Base-by-base conservation (phyloP, 2,113 vertebrate genomes). In the Entelurus aequoreus region DNA sequence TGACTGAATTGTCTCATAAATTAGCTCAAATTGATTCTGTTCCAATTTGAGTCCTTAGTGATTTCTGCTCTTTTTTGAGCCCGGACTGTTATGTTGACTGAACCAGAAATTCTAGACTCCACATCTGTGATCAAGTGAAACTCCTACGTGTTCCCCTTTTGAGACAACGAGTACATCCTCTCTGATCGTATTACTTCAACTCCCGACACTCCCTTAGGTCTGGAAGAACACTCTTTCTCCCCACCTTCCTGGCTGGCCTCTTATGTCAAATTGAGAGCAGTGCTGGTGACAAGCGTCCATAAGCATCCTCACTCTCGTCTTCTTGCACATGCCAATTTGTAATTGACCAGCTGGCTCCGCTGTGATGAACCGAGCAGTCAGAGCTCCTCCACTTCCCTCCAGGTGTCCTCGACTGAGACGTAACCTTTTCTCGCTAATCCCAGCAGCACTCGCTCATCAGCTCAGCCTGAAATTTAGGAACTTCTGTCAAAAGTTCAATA, bases 371-470 rank as follows among this genome's bases (percentile, higher is more conserved):
- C 62, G 58, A 79, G 70, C 61, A 50, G 12, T 60, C 38, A 6
- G 62, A 42, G 8, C 40, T 8, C 40, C 40, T 8, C 40, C 28
- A 28, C 49, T 36, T 47, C 12, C 38, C 21, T 56, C 58, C 40
- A 49, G 72, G 49, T 44, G 35, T 70, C 35, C 47, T 16, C 46
- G 53, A 7, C 15, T 10, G 48, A 69, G 19, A 44, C 46, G 6
- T 68, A 64, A 78, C 73, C 63, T 77, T 69, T 73, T 62, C 49
- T 42, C 38, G 72, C 10, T 19, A 36, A 46, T 62, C 55, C 63
- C 40, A 48, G 54, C 21, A 19, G 44, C 56, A 42, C 40, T 42
- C 40, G 40, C 28, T 28, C 16, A 55, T 51, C 47, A 35, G n/a
- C 15, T 68, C 47, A 35, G 19, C 10, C 10, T 52, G 51, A 11